Percentiles rank a stretch among this genome's conserved stretches.
phyloP scores from a whole-genome alignment of 2,797 vertebrate genomes.

The Rhinichthys osculus region DNA sequence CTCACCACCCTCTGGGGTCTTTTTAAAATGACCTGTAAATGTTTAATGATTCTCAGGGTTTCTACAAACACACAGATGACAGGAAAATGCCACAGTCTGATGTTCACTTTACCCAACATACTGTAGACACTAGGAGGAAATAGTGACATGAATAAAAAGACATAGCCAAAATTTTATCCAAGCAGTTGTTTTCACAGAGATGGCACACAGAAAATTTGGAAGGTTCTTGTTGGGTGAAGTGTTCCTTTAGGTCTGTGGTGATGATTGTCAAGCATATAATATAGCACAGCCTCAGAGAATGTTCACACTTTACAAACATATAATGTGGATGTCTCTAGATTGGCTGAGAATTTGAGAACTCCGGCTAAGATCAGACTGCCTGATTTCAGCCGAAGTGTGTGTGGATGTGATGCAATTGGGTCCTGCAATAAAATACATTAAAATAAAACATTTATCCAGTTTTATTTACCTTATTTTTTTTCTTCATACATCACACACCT shows the following conservation, averaged over 20 bases:
- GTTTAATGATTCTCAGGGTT: slow-evolving; percentile 48
- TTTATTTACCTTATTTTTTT: not conserved
- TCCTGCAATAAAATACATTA: not conserved
- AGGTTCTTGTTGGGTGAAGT: not conserved
- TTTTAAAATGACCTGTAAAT: slow-evolving; percentile 55
- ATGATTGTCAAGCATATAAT: not conserved
- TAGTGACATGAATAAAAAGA: slow-evolving; percentile 40
- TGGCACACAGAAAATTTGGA: not conserved
- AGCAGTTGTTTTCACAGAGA: not conserved
- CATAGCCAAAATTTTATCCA: not conserved
- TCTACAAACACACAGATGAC: slow-evolving; percentile 30
- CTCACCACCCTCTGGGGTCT: slow-evolving; percentile 19
- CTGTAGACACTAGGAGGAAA: slow-evolving; percentile 35
- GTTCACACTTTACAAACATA: not conserved
- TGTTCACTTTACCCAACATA: slow-evolving; percentile 35
- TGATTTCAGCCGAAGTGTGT: not conserved
- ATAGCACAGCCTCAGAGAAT: not conserved
- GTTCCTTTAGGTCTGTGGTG: not conserved
- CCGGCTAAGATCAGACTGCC: not conserved
- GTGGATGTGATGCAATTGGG: not conserved
- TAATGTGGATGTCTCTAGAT: not conserved
- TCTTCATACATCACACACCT: not conserved
- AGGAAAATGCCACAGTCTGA: slow-evolving; percentile 34
- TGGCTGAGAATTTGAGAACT: not conserved
- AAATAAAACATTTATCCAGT: too few relatives aligned